Percentiles rank a stretch among this genome's conserved stretches.
Evolutionary conservation across 2,113 vertebrate genomes (phyloP).

Genomic region (Catharus fuscescens): DNA sequence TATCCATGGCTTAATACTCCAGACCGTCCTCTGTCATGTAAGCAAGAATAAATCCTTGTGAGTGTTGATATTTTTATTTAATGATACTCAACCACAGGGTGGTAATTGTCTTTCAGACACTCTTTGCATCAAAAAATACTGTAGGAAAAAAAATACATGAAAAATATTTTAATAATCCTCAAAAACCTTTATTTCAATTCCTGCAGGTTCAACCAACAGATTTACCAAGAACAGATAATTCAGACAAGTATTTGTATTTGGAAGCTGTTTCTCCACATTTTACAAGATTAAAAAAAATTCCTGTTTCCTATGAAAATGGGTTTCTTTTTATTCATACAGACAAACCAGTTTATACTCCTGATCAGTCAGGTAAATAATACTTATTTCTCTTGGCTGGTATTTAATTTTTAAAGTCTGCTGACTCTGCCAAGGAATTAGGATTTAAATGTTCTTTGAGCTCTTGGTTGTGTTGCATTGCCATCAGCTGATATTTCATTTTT

Average conservation of each 20-base stretch:
- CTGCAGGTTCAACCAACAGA: slow-evolving; percentile 77
- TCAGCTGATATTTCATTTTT: neutral
- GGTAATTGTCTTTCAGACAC: neutral
- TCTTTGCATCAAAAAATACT: neutral
- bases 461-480: neutral
- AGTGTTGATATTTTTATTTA: neutral
- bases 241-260: slow-evolving; percentile 76
- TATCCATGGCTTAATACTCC: neutral
- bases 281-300: slow-evolving; percentile 74
- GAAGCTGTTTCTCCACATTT: slow-evolving; percentile 80
- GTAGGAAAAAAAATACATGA: neutral
- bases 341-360: slow-evolving; percentile 91
- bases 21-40: neutral
- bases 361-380: slow-evolving; percentile 81
- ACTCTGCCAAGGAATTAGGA: neutral
- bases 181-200: neutral
- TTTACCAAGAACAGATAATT: slow-evolving; percentile 49
- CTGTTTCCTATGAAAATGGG: slow-evolving; percentile 84
- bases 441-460: neutral
- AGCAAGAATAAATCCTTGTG: neutral
- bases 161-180: neutral
- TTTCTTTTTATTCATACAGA: slow-evolving; percentile 92
- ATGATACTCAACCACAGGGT: neutral
- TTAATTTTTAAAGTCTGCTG: neutral
- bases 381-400: neutral